Evolutionary conservation across 2,797 vertebrate species (phyloP).

Genomic region (Manis pentadactyla): DNA sequence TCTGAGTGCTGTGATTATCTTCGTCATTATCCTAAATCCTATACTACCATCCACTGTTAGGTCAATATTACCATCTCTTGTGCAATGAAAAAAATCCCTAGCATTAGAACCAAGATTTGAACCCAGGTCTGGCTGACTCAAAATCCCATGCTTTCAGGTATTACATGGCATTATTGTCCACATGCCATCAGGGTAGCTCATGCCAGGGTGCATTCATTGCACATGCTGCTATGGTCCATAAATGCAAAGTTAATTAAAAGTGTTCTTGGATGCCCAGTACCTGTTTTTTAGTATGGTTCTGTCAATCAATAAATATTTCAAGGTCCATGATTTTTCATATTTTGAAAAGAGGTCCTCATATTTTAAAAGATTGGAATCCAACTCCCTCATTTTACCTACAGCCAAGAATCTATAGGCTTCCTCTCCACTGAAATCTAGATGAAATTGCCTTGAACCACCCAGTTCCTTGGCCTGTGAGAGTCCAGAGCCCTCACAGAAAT

Average conservation of each 20-base stretch:
- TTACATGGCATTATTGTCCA: not conserved
- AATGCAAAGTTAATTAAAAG: not conserved
- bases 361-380: constrained; percentile 22
- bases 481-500: not conserved
- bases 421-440: not conserved
- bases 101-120: not conserved
- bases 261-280: not conserved
- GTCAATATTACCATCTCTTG: not conserved
- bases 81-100: not conserved
- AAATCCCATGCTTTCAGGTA: not conserved
- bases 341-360: not conserved
- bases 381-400: constrained; percentile 6
- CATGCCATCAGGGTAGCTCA: fast-evolving
- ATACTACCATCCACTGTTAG: not conserved
- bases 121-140: not conserved
- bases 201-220: not conserved
- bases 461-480: not conserved
- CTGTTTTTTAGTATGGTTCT: not conserved
- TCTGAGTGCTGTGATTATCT: not conserved
- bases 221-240: not conserved
- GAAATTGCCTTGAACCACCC: not conserved
- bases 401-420: not conserved
- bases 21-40: not conserved
- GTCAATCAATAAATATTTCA: not conserved
- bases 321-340: not conserved